Evolutionary conservation across 2,113 vertebrate species (phyloP), one percentile per base, ranked within the genome.

Genomic region (Gymnobelideus leadbeateri): DNA sequence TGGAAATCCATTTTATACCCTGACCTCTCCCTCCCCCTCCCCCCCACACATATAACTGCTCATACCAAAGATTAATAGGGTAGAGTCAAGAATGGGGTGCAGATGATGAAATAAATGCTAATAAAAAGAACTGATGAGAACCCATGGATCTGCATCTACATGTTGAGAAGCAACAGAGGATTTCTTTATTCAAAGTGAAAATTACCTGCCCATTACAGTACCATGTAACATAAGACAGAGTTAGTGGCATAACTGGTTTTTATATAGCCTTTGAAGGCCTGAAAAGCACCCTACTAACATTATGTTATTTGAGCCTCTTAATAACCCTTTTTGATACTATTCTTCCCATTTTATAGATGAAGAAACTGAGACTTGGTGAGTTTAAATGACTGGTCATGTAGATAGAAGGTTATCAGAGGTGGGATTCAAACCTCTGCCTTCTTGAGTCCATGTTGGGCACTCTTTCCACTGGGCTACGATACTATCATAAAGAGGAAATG

Each of bases 141-240:
- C 47, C 6, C 89, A 61, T 90, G 93, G 24, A 52, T 52, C n/a
- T 89, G 0, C n/a, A 92, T 96, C 93, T 89, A 92, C 1, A 57
- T 77, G 92, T 95, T 89, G 46, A 92, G 91, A 96, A 96, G 57
- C 53, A 77, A 61, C 53, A 24, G 31, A 53, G 90, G 94, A 57
- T 95, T 91, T 31, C 12, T 91, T 77, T 91, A 51, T 49, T 94
- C 94, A 51, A 94, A 91, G 90, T 96, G 28, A 92, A 95, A 91
- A 93, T 57, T 89, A 52, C 51, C 89, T 94, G 31, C 84, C 92
- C 94, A 84, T 31, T 26, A 91, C 5, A 61, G 92, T 94, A 94
- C 92, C 51, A 16, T 94, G 91, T 94, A 94, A 93, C 51, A 16
- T 94, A 93, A 92, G 28, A 91, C 24, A 93, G 94, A 16, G 91